Evolutionary conservation across 2,113 vertebrate species (phyloP), one percentile per base, ranked within the genome.

Genomic region (Gallinago undulata): DNA sequence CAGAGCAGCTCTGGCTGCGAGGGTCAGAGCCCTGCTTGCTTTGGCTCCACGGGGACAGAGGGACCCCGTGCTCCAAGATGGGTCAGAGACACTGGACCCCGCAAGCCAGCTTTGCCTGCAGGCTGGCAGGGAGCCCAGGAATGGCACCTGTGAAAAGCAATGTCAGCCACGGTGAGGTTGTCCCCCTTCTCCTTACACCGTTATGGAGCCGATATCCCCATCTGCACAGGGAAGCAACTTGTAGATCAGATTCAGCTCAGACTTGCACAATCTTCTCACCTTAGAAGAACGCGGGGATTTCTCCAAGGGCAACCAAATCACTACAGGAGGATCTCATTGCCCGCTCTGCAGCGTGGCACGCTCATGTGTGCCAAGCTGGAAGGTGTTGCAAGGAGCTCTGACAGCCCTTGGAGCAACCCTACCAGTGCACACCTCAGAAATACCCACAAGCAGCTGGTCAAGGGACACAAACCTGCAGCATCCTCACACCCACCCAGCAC

Each of bases 401-500:
- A 12, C 66, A 37, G 79, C 22, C 79, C 79, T 21, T 10, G n/a
- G 67, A 53, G 39, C 74, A 73, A 10, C 30, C 33, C 53, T 23
- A 1, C 13, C 2, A 0, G 10, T 1, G 59, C 9, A 27, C 21
- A 2, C 13, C 35, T 22, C 1, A 0, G 63, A 24, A 48, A 45
- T 5, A 9, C 8, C 24, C 5, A 0, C 0, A 2, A 17, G 62
- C 67, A 18, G 35, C 57, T 4, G 43, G 8, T 1, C 43, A 0
- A 5, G 31, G 39, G 35, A 30, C 4, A 6, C 53, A 3, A 56
- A 24, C 39, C 87, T 8, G 78, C 24, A 11, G 7, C 53, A 19
- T 1, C 25, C 41, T 3, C 4, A 6, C 4, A 0, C 8, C 55
- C 68, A 16, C 4, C 25, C 51, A 19, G 39, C 8, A 25, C 12